These are phyloP conservation scores for Leptodactylus fallax DNA, from an alignment of 2,797 vertebrate species.

Conservation along the genomic window DNA sequence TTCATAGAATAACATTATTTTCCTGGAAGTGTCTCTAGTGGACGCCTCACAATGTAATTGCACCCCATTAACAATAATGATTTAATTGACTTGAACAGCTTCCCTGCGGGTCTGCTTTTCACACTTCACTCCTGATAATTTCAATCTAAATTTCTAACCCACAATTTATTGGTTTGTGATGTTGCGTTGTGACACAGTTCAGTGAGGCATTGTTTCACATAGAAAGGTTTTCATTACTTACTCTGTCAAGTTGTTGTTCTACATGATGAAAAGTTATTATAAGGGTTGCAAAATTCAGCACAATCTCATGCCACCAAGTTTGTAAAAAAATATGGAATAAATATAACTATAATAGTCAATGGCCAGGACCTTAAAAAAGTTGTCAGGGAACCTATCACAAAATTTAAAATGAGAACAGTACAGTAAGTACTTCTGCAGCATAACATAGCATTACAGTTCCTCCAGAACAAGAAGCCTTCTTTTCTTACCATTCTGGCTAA, in stretches of 20 bases:
- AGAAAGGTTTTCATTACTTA: not conserved
- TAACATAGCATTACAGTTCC: no score
- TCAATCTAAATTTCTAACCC: constrained; percentile 36
- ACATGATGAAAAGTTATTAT: constrained; percentile 9
- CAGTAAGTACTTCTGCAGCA: no score
- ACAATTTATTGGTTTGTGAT: constrained; percentile 23
- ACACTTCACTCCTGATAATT: constrained; percentile 35
- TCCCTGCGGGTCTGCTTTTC: not conserved
- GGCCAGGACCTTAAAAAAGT: not conserved
- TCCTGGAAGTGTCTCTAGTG: not conserved
- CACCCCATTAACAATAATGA: constrained; percentile 35
- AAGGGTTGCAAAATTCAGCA: not conserved
- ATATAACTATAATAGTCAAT: not conserved
- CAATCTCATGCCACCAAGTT: not conserved
- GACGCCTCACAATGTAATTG: constrained; percentile 32
- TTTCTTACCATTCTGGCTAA: no score
- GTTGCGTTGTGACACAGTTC: not conserved
- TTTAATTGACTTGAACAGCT: constrained; percentile 36
- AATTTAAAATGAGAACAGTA: not conserved
- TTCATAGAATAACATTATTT: not conserved
- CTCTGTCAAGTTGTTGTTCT: constrained; percentile 11
- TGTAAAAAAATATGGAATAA: not conserved
- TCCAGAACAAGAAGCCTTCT: no score
- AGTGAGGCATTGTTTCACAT: not conserved
- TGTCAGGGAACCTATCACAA: not conserved